Evolutionary conservation across 1,140 invertebrate species (phyloP).

Genomic region (Anoplolepis gracilipes): DNA sequence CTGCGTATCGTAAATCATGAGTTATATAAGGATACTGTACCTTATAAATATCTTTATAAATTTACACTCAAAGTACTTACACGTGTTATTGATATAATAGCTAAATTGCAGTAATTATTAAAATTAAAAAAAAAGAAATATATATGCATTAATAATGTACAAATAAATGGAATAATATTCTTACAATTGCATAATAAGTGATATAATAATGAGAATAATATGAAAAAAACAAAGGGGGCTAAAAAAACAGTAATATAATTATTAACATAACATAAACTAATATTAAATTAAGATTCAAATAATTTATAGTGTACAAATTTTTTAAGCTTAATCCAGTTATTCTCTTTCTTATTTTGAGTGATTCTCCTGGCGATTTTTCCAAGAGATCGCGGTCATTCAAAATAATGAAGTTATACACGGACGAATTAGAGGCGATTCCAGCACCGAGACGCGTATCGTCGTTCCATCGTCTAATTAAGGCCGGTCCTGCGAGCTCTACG

Average conservation of each 20-base stretch:
- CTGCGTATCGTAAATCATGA: no score
- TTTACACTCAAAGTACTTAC: not conserved
- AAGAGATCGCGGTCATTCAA: not conserved
- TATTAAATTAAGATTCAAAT: no score
- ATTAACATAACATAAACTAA: no score
- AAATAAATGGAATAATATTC: no score
- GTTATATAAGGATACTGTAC: no score
- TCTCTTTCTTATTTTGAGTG: not conserved
- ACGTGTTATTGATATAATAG: not conserved
- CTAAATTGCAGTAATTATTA: not conserved
- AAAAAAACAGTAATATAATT: not conserved
- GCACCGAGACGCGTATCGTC: constrained; percentile 30
- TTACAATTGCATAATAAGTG: no score
- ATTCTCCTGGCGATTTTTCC: not conserved
- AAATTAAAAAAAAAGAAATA: not conserved
- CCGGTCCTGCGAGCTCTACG: not conserved
- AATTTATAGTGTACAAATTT: not conserved
- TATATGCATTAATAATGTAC: not conserved
- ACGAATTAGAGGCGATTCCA: constrained; percentile 7
- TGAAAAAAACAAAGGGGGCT: no score
- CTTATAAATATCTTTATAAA: not conserved
- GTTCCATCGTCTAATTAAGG: constrained; percentile 65
- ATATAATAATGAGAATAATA: no score
- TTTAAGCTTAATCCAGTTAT: not conserved
- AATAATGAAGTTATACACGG: constrained; percentile 8